Conservation (phyloP, 2,113 vertebrate species). For the Galeopterus variegatus region DNA sequence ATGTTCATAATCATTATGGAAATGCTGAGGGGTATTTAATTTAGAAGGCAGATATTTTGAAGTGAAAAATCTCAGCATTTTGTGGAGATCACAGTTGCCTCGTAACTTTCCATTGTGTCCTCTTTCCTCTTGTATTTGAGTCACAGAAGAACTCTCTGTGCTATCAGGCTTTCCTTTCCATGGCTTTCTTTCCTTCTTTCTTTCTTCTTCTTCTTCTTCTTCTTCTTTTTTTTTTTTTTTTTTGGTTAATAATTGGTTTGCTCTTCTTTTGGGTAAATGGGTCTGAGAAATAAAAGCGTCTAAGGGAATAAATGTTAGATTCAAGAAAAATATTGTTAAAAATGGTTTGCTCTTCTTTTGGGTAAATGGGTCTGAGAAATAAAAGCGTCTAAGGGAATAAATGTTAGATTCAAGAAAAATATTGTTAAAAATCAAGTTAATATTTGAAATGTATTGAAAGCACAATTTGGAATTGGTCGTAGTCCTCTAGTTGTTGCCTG, state of each 20-base stretch:
- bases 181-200: too few species aligned
- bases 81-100: constrained; percentile 18
- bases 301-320: constrained; percentile 52
- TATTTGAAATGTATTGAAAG: constrained; percentile 58
- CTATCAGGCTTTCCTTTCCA: not conserved
- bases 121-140: constrained; percentile 35
- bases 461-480: constrained; percentile 35
- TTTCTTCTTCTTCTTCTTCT: too few species aligned
- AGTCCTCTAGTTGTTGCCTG: constrained; percentile 21
- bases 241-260: not conserved
- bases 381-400: constrained; percentile 41
- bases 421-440: constrained; percentile 32
- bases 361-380: constrained; percentile 54
- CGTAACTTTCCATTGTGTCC: constrained; percentile 38
- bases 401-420: constrained; percentile 45
- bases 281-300: constrained; percentile 24
- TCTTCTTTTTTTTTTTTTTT: not conserved
- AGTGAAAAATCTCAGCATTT: constrained; percentile 54
- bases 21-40: not conserved
- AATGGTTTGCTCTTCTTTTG: constrained; percentile 19
- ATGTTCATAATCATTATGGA: constrained; percentile 49
- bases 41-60: constrained; percentile 49
- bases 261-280: constrained; percentile 48
- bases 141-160: constrained; percentile 42
- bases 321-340: constrained; percentile 51